Percentiles rank a stretch among this genome's conserved stretches.
Evolutionary conservation across 2,888 invertebrate genomes (phyloP).

Genomic region (Sipha maydis): DNA sequence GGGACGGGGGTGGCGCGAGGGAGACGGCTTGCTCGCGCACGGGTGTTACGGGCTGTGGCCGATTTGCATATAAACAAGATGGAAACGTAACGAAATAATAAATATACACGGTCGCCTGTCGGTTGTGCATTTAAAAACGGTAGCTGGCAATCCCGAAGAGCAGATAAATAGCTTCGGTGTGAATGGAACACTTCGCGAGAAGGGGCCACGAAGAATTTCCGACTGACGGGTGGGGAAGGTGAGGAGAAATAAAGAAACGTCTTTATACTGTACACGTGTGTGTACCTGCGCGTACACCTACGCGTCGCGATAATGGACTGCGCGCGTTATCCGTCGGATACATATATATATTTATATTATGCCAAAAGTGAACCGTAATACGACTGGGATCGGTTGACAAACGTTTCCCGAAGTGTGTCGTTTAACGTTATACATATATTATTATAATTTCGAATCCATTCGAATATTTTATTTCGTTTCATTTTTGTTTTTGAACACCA

Average conservation of each 20-base stretch:
- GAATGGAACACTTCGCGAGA: slow-evolving; percentile 9
- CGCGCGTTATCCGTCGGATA: no score
- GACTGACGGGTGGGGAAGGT: not conserved
- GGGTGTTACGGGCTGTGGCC: slow-evolving; percentile 28
- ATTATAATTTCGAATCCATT: no score
- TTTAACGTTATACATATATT: no score
- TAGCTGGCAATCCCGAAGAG: slow-evolving; percentile 29
- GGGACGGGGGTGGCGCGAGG: not conserved
- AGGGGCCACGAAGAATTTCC: not conserved
- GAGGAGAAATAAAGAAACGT: slow-evolving; percentile 24
- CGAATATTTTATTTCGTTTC: no score
- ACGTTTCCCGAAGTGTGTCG: no score
- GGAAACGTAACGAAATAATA: slow-evolving; percentile 61
- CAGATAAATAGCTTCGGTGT: slow-evolving; percentile 46
- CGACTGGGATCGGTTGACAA: no score
- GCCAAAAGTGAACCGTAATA: no score
- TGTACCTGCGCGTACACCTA: not conserved
- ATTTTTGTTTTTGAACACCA: no score
- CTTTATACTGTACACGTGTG: not conserved
- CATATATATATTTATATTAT: no score
- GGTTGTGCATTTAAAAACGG: slow-evolving; percentile 56
- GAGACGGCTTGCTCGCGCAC: not conserved
- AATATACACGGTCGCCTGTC: slow-evolving; percentile 56
- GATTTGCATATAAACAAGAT: slow-evolving; percentile 62
- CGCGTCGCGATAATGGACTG: not conserved